Evolutionary conservation across 1,140 invertebrate genomes (phyloP).

Genomic region (Anoplolepis gracilipes): DNA sequence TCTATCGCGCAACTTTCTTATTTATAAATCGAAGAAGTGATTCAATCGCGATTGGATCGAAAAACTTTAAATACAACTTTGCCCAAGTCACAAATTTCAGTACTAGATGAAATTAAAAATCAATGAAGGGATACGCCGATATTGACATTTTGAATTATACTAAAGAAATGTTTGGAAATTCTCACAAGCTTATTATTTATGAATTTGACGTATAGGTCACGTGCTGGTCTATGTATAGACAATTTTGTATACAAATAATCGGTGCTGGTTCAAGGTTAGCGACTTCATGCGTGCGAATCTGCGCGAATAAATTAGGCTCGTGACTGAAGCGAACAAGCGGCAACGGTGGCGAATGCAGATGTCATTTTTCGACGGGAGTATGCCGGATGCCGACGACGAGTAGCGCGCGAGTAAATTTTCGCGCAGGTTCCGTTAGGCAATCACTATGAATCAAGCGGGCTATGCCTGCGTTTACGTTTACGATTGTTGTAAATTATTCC

Average conservation of each 20-base stretch:
- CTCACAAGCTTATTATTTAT: neutral
- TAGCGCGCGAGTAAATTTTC: slow-evolving; percentile 74
- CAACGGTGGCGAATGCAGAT: slow-evolving; percentile 47
- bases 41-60: slow-evolving; percentile 10
- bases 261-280: neutral
- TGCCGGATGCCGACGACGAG: slow-evolving; percentile 32
- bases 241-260: neutral
- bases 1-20: neutral
- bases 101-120: slow-evolving; percentile 2
- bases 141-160: neutral
- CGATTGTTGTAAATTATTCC: slow-evolving; percentile 78
- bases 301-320: slow-evolving; percentile 19
- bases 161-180: neutral
- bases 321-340: slow-evolving; percentile 2
- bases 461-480: slow-evolving; percentile 75
- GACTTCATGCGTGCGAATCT: neutral
- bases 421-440: slow-evolving; percentile 77
- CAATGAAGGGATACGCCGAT: neutral
- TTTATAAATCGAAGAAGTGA: neutral
- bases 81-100: neutral
- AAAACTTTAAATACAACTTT: neutral
- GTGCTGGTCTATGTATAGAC: neutral
- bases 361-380: slow-evolving; percentile 56
- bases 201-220: too few relatives aligned
- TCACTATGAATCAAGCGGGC: slow-evolving; percentile 77